Conservation (phyloP, 2,888 invertebrate species). For the Chromoteleia sp. region DNA sequence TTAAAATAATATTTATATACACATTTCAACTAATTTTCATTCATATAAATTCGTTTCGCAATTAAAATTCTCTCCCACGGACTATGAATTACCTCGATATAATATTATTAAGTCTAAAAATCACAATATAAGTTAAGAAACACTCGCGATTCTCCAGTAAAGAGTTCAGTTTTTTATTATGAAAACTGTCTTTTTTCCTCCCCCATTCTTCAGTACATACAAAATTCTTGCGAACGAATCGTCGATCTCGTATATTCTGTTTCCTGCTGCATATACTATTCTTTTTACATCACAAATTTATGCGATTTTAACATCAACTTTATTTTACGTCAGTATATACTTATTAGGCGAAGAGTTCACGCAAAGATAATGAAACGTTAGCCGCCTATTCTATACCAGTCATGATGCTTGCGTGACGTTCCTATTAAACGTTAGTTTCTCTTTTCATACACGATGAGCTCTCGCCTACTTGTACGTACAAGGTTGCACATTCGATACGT, state of each 20-base stretch:
- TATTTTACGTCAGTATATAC: constrained; percentile 70
- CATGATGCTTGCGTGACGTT: constrained; percentile 70
- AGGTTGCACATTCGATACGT: constrained; percentile 60
- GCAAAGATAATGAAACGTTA: constrained; percentile 72
- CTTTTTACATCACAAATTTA: constrained; percentile 64
- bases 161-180: constrained; percentile 20
- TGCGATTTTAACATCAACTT: constrained; percentile 67
- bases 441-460: constrained; percentile 65
- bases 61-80: too few species aligned
- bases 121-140: too few species aligned
- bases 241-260: constrained; percentile 50
- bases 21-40: too few species aligned
- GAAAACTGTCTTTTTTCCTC: constrained; percentile 31
- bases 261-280: constrained; percentile 60
- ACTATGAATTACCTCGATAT: too few species aligned
- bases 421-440: constrained; percentile 71
- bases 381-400: constrained; percentile 69
- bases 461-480: constrained; percentile 60
- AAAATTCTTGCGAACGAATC: constrained; percentile 44
- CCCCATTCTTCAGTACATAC: constrained; percentile 4
- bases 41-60: too few species aligned
- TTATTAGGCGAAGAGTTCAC: constrained; percentile 71
- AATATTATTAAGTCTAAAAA: too few species aligned
- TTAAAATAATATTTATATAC: too few species aligned
- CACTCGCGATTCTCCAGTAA: too few species aligned